Evolutionary conservation across 2,113 vertebrate species (phyloP).

Genomic region (Xenopus borealis): DNA sequence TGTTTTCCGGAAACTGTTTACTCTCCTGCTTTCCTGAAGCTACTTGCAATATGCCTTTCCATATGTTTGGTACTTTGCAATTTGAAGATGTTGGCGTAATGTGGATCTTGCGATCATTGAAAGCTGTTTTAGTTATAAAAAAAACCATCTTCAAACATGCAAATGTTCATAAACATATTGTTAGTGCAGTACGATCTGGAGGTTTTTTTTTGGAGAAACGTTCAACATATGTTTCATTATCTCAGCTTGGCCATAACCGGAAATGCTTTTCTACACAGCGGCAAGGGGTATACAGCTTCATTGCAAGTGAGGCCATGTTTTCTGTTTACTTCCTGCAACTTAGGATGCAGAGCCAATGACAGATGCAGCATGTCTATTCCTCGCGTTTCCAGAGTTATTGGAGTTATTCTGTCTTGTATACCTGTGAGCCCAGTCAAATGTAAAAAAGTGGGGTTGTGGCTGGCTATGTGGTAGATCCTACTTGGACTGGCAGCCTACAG

Average conservation of each 20-base stretch:
- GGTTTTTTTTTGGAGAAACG: neutral
- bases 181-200: slow-evolving; percentile 1
- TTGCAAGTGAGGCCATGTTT: too few relatives aligned
- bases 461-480: too few relatives aligned
- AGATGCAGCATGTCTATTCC: too few relatives aligned
- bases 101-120: slow-evolving; percentile 13
- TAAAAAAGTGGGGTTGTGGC: too few relatives aligned
- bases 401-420: too few relatives aligned
- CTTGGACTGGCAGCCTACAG: too few relatives aligned
- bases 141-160: slow-evolving; percentile 20
- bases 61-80: slow-evolving; percentile 29
- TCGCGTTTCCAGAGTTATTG: too few relatives aligned
- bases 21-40: slow-evolving; percentile 21
- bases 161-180: slow-evolving; percentile 33
- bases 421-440: too few relatives aligned
- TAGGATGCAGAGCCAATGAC: neutral
- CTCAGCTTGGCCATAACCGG: neutral
- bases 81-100: slow-evolving; percentile 23
- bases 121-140: slow-evolving; percentile 31
- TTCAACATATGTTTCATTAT: slow-evolving; percentile 2
- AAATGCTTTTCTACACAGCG: neutral
- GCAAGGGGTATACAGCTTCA: neutral
- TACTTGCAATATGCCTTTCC: slow-evolving; percentile 35
- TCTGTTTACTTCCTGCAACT: neutral
- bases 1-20: slow-evolving; percentile 28